Base-by-base conservation (phyloP, 2,113 vertebrate genomes). In the Illadopsis cleaveri region DNA sequence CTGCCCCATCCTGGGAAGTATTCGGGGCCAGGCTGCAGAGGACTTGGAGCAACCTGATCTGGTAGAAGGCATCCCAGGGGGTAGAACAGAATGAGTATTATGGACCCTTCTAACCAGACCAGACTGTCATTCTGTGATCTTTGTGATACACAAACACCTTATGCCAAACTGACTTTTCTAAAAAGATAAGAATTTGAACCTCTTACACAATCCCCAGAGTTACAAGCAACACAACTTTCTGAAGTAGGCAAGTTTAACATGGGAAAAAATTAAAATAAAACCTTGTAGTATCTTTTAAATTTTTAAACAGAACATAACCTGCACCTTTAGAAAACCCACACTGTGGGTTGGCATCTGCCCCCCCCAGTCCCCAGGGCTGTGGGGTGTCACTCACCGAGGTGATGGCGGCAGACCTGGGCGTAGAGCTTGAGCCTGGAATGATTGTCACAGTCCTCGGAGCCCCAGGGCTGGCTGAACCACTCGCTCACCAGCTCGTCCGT, bases 401-500 rank as follows among this genome's bases (percentile, higher is more conserved):
- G 99, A 94, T 99, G 98, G 90, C 98, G 99, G 97, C 99, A 99
- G 91, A 99, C 98, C 94, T 99, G 98, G 25, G 99, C 99, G 5
- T 99, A 99, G 31, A 99, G 98, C 97, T 98, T 99, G 72, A 99
- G 99, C 97, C 99, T 99, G 97, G 97, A 98, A 97, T 99, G 98
- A 98, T 99, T 99, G 98, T 99, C 98, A 2, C 97, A 98, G 96
- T 99, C 99, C 87, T 99, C 99, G 12, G 98, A 98, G 96, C 98
- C 98, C 99, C 99, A 99, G 3, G 99, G 98, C 94, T 99, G 99
- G 71, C 93, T 98, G 61, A 99, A 97, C 99, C 99, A 99, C 92
- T 99, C 99, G 4, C 98, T 99, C 96, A 99, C 98, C 1, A 98
- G 98, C 96, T 99, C 98, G 9, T 99, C 99, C 1, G 98, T 98